Evolutionary conservation across 1,140 invertebrate genomes (phyloP), one percentile per base, ranked within the genome.

Genomic region (Diabrotica undecimpunctata): DNA sequence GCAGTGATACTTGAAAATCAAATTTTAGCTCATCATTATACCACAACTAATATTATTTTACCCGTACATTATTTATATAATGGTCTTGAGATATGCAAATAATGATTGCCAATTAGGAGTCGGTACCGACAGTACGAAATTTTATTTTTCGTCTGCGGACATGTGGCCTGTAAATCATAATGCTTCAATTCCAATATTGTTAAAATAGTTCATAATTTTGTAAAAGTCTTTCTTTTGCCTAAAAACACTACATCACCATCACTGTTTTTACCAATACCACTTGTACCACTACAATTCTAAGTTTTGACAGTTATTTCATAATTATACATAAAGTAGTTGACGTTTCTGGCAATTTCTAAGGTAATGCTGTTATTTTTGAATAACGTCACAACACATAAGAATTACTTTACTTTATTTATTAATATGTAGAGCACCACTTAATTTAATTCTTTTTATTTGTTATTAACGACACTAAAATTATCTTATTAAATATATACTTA

Each of bases 71-170:
- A 50, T 62, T 62, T 62, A 62, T 62, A 62, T 62, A 62, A 35
- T 54, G 51, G 52, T 62, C 61, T 62, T 62, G 46, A 38, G 35
- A 62, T 62, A 62, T 62, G 51, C 51, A 62, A 62, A 62, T 62
- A 12, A 38, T 62, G 51, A 62, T 62, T 62, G 61, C 61, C 51
- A 62, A 55, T 60, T 52, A 62, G 8, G 37, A 54, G 51, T 54
- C 53, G 39, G 54, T 13, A 54, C 61, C 61, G 61, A 62, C 61
- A 62, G 61, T 62, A 62, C 61, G 61, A 62, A 62, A 62, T 62
- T 62, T 62, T 39, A 54, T 55, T 62, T 62, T 62, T 54, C 61
- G 61, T 39, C 61, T 62, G 61, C 61, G 61, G 53, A 62, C 37
- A 62, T 54, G n/a, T 13, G 61, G 11, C 53, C 51, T 62, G 52